Conservation (phyloP, 2,888 invertebrate species). For the Leptopterna dolabrata region DNA sequence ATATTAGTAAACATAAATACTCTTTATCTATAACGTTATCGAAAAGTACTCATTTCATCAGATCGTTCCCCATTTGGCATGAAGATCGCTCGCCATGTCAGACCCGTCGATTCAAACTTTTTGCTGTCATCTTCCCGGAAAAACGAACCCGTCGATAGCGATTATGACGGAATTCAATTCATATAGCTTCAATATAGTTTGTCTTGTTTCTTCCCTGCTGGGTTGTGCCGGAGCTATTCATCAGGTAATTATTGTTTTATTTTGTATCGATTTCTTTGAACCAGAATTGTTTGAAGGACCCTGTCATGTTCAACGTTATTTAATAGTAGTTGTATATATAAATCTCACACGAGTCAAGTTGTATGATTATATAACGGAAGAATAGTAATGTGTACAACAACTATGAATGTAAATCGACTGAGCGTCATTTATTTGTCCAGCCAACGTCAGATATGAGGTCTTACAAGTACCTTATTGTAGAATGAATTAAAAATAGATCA, state of each 20-base stretch:
- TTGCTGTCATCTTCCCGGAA: conserved; percentile 78
- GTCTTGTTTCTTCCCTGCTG: conserved; percentile 78
- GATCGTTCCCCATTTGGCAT: background rate
- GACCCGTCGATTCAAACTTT: conserved; percentile 88
- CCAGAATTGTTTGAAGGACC: no score
- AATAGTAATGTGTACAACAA: background rate
- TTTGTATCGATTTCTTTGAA: no score
- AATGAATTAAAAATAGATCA: no score
- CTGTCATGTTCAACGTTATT: no score
- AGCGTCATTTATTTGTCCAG: no score
- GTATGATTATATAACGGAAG: background rate
- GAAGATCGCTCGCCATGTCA: conserved; percentile 71
- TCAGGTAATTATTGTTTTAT: conserved; percentile 73
- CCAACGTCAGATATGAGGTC: no score
- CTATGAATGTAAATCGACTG: no score
- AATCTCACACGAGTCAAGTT: no score
- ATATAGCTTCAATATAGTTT: conserved; percentile 78
- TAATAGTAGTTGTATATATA: background rate
- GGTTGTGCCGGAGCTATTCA: conserved; percentile 82
- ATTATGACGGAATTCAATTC: conserved; percentile 81
- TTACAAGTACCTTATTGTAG: no score
- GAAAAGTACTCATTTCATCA: background rate
- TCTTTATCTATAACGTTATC: background rate
- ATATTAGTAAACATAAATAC: no score
- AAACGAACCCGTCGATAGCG: conserved; percentile 69